Evolutionary conservation across 2,113 vertebrate genomes (phyloP), one percentile per base, ranked within the genome.

Genomic region (Oxygymnocypris stewartii): DNA sequence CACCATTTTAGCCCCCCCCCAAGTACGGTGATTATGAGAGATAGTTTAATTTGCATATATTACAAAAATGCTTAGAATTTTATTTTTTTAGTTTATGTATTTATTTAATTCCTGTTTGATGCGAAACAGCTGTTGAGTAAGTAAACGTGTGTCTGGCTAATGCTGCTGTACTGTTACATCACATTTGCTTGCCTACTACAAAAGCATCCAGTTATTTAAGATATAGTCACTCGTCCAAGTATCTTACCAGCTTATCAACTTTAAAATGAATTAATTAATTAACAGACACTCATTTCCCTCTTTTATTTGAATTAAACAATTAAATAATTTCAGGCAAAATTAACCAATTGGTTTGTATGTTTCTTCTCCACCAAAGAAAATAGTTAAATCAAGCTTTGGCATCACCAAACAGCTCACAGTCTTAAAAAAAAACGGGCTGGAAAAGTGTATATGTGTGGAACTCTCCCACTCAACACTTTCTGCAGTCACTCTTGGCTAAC

Each of bases 401-500:
- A 23, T 47, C 20, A 47, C 73, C 42, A 76, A 47, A n/a, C 40
- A 76, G 40, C 42, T 75, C 13, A 1, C n/a, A 47, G 40, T 75
- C 13, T 31, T 23, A 73, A 73, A 73, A n/a, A n/a, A 61, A 73
- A 73, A 6, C 6, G 13, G n/a, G 6, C 23, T 47, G 73, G n/a
- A 47, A 76, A 28, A 67, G 63, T 31, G 10, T 13, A 25, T 76
- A 76, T 28, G 13, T 14, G 42, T 76, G 42, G 42, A 76, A 2
- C 69, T 42, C 20, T 9, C 37, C 69, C 37, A 12, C 69, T 73
- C 69, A 73, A 42, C 35, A 73, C 18, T 76, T 49, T 49, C 44
- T 76, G 42, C 74, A 28, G 47, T 78, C 44, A 78, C 28, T 54
- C 44, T 54, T 31, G 16, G 47, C 76, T 28, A 78, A 78, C 47